Evolutionary conservation across 2,113 vertebrate species (phyloP), one percentile per base, ranked within the genome.

Genomic region (Nycticryphes semicollaris): DNA sequence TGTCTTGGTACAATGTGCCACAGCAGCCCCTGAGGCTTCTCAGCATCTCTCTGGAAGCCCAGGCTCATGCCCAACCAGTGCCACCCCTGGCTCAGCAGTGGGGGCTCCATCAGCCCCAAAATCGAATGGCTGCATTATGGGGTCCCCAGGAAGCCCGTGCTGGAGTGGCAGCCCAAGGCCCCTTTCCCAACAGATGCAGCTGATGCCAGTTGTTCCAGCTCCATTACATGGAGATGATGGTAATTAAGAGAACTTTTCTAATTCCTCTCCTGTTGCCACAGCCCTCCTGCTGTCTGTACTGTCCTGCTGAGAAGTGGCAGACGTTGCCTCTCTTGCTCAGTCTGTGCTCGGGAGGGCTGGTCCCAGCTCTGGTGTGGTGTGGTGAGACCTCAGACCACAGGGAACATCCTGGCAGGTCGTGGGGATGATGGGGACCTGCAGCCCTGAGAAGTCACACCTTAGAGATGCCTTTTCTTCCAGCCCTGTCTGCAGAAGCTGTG

Each of bases 51-150:
- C 28, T 1, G 1, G 10, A 47, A n/a, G 24, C 19, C 9, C 4
- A 4, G 54, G 17, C 24, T 47, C 0, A 4, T 8, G 9, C 23
- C 3, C 14, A 28, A 35, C 35, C 6, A 2, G 60, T 21, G 60
- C 45, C 11, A 11, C 37, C 0, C 27, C 33, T 8, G 20, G 62
- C 72, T 68, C 62, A 6, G 62, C 3, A 5, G 39, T 1, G 3
- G n/a, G 48, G 31, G 59, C 14, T 31, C 14, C 25, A 19, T 31
- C 18, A 21, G 47, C 54, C 33, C 33, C 2, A 0, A 33, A 37
- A 33, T 7, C 23, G 4, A 45, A 6, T 0, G 2, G 45, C 69
- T 20, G 68, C 0, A 2, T n/a, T 24, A 30, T 1, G 31, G 33
- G 50, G n/a, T 64, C 41, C n/a, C 54, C 33, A 17, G 45, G 62